phyloP scores from a whole-genome alignment of 2,797 vertebrate genomes.

The Ctenopoma kingsleyae region DNA sequence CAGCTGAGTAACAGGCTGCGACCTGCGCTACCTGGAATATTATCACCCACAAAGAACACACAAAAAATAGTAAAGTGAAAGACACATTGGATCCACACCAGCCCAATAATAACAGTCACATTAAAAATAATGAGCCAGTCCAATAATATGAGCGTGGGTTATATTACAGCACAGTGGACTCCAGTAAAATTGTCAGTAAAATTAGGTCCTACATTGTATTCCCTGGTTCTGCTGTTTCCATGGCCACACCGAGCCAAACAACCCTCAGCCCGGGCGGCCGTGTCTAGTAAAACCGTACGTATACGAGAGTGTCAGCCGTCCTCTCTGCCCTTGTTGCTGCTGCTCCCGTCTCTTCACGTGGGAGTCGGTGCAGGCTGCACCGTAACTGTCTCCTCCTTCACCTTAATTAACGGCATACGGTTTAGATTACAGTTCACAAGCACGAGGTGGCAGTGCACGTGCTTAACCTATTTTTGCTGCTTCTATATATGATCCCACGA shows the following conservation, averaged over 20 bases:
- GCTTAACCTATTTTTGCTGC: conserved; percentile 26
- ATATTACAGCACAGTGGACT: background rate
- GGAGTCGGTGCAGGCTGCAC: too few species aligned
- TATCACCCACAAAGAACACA: background rate
- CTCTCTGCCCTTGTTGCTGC: conserved; percentile 34
- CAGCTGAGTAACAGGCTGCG: too few species aligned
- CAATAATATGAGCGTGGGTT: background rate
- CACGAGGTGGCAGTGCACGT: background rate
- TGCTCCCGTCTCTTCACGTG: background rate
- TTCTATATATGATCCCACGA: conserved; percentile 5
- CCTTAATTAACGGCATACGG: conserved; percentile 27
- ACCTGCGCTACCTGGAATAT: too few species aligned
- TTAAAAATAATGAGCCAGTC: conserved; percentile 37
- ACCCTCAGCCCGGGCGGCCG: background rate
- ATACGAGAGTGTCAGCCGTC: conserved; percentile 2
- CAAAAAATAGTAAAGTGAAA: background rate
- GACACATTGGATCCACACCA: background rate
- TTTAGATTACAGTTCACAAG: conserved; percentile 30
- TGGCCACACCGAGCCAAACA: conserved; percentile 15
- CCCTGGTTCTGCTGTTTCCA: conserved; percentile 23
- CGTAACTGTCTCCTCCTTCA: background rate
- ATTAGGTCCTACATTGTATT: background rate
- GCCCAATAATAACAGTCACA: conserved; percentile 11
- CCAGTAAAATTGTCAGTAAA: conserved; percentile 24
- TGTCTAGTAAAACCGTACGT: conserved; percentile 1